These are phyloP conservation scores for Perizoma flavofasciatum DNA, from an alignment of 2,888 invertebrate genomes.

Conservation along the genomic window DNA sequence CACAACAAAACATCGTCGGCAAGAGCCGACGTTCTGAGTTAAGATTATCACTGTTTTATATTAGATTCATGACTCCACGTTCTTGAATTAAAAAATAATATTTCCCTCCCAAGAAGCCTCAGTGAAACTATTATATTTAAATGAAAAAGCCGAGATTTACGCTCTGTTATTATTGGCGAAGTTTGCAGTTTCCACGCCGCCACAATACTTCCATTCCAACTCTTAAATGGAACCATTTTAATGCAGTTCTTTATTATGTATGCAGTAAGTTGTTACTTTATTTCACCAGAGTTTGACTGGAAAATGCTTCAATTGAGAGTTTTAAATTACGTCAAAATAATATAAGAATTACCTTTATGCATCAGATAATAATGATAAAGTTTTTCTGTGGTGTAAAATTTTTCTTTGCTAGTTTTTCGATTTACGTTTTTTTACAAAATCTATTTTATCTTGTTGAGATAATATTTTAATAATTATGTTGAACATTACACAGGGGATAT, in stretches of 20 bases:
- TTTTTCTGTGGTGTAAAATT: neutral
- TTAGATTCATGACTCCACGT: neutral
- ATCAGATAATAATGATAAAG: neutral
- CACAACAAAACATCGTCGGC: no score
- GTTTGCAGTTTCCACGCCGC: slow-evolving; percentile 40
- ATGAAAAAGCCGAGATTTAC: slow-evolving; percentile 53
- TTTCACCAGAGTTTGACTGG: slow-evolving; percentile 6
- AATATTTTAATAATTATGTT: no score
- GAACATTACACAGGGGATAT: no score
- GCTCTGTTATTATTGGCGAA: slow-evolving; percentile 60
- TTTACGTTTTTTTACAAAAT: no score
- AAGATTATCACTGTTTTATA: no score
- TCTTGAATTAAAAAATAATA: slow-evolving; percentile 7
- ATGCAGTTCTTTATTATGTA: slow-evolving; percentile 34
- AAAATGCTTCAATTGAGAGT: slow-evolving; percentile 2
- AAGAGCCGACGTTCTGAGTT: no score
- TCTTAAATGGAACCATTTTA: slow-evolving; percentile 33
- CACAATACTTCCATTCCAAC: slow-evolving; percentile 32
- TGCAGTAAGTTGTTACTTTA: slow-evolving; percentile 7
- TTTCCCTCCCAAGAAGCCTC: slow-evolving; percentile 22
- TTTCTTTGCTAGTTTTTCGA: no score
- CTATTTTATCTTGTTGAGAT: no score
- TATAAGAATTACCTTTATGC: neutral
- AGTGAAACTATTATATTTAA: slow-evolving; percentile 42
- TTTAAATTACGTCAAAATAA: slow-evolving; percentile 3